Conservation (phyloP, 2,797 vertebrate species). For the Myotis planiceps region DNA sequence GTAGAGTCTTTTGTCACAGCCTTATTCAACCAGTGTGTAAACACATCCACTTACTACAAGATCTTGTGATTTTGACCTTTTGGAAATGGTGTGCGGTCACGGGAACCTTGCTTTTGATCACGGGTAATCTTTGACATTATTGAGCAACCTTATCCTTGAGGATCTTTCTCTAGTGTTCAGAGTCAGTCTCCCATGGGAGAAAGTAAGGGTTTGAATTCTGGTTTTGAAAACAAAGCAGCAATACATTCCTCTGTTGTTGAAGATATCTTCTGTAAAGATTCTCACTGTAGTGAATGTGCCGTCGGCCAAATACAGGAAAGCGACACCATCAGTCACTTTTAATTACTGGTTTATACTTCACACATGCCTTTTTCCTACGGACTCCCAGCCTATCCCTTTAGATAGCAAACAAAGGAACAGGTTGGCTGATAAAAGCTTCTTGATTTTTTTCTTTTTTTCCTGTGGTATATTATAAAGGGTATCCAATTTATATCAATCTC, state of each 20-base stretch:
- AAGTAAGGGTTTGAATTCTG: constrained; percentile 53
- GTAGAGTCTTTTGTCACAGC: constrained; percentile 25
- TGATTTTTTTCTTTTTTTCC: constrained; percentile 38
- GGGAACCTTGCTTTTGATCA: constrained; percentile 79
- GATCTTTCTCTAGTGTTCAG: constrained; percentile 64
- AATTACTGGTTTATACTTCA: constrained; percentile 60
- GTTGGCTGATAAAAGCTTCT: not conserved
- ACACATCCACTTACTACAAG: constrained; percentile 64
- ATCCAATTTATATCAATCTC: not conserved
- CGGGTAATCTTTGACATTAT: constrained; percentile 67
- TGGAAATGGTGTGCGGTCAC: constrained; percentile 68
- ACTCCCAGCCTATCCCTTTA: not conserved
- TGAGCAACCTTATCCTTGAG: constrained; percentile 63
- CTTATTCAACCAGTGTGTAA: constrained; percentile 68
- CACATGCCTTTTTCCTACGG: not conserved
- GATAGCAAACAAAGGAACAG: constrained; percentile 48
- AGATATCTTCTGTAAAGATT: constrained; percentile 64
- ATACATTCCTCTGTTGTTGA: constrained; percentile 54
- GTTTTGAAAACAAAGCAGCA: constrained; percentile 64
- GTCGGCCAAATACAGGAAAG: constrained; percentile 66
- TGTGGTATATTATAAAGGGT: constrained; percentile 55
- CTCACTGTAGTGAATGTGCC: constrained; percentile 58
- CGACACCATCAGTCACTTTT: constrained; percentile 54
- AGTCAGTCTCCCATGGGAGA: constrained; percentile 62
- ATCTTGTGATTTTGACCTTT: constrained; percentile 71